These are phyloP conservation scores for Drosophila atripex DNA, from an alignment of 2,888 invertebrate species.

Conservation along the genomic window DNA sequence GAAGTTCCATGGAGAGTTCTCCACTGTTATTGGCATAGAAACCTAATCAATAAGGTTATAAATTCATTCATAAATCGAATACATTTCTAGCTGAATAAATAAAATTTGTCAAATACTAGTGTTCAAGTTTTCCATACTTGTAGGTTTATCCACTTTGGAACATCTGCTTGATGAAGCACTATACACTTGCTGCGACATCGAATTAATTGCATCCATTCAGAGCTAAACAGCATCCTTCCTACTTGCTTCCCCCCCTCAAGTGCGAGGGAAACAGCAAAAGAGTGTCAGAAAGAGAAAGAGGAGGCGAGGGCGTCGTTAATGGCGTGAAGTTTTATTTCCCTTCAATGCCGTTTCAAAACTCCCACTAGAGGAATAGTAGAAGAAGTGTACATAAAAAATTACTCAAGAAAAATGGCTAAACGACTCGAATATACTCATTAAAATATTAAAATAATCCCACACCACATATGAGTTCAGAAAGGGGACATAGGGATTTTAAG, in stretches of 20 bases:
- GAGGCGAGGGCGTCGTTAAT: constrained; percentile 49
- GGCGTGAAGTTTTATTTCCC: constrained; percentile 77
- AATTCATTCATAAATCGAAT: too few species aligned
- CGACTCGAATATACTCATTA: constrained; percentile 10
- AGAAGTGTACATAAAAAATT: constrained; percentile 30
- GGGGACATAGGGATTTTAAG: too few species aligned
- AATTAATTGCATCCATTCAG: constrained; percentile 78
- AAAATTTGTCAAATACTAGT: neutral
- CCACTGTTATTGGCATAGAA: neutral
- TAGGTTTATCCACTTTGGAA: constrained; percentile 2
- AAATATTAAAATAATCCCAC: neutral
- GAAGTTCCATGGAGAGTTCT: neutral
- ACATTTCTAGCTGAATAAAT: neutral
- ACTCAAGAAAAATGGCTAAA: neutral
- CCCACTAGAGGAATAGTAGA: constrained; percentile 40
- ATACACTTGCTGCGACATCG: constrained; percentile 70
- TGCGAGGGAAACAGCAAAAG: neutral
- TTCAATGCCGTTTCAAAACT: constrained; percentile 52
- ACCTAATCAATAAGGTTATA: neutral
- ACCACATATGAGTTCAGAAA: neutral
- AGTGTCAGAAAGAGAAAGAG: neutral
- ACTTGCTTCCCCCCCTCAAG: neutral
- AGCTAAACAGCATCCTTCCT: constrained; percentile 60
- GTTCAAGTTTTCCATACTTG: neutral
- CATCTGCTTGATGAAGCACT: constrained; percentile 39